Evolutionary conservation across 2,113 vertebrate genomes (phyloP).

Genomic region (Elachura formosa): DNA sequence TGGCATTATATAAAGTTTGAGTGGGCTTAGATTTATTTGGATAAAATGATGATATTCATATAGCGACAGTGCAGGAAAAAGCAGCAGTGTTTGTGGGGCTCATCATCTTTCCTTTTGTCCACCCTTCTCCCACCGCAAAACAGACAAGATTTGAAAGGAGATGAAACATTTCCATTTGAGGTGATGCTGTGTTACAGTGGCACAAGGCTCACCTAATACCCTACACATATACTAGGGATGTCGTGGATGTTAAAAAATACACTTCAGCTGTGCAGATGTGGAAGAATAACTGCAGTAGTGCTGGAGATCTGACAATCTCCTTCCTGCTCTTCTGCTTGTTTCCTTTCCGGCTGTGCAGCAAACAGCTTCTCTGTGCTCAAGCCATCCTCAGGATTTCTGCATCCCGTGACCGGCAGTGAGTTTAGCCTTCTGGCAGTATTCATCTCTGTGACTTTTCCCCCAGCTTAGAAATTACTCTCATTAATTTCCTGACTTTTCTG

Average conservation of each 20-base stretch:
- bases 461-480: not conserved
- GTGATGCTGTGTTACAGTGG: not conserved
- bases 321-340: not conserved
- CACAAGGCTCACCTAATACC: not conserved
- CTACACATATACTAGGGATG: too few species aligned
- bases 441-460: not conserved
- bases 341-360: not conserved
- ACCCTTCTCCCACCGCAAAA: not conserved
- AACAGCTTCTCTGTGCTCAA: not conserved
- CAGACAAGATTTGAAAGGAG: not conserved
- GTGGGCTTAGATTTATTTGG: not conserved
- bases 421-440: not conserved
- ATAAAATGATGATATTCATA: not conserved
- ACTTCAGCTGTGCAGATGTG: not conserved
- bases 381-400: not conserved
- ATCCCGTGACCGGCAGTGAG: accelerated
- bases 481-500: not conserved
- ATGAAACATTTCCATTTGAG: not conserved
- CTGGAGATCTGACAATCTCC: not conserved
- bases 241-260: not conserved
- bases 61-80: not conserved
- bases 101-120: not conserved
- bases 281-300: not conserved
- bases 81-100: not conserved
- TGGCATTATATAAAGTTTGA: not conserved